phyloP scores from a whole-genome alignment of 2,113 vertebrate species.

The Deroptyus accipitrinus region DNA sequence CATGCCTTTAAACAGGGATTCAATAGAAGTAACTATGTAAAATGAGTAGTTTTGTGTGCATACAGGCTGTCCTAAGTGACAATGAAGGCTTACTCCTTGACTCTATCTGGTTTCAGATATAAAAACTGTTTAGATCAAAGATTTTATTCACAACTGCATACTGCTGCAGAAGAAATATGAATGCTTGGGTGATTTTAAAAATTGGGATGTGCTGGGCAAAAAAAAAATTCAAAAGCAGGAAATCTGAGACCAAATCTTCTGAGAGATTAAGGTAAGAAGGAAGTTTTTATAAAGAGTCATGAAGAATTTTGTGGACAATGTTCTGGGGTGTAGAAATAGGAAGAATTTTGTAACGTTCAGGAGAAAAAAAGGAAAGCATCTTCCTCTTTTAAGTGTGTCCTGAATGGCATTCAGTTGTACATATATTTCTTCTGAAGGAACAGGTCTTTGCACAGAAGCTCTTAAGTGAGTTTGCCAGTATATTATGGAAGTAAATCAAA shows the following conservation, averaged over 20 bases:
- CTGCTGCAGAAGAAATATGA: not conserved
- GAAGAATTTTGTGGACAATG: not conserved
- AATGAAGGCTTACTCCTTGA: not conserved
- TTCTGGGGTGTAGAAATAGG: not conserved
- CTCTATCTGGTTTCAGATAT: not conserved
- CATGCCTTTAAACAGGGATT: not conserved
- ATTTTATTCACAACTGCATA: not conserved
- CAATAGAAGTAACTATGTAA: not conserved
- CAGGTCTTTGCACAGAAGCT: not conserved
- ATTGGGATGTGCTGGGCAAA: fast-evolving
- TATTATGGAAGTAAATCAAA: not conserved
- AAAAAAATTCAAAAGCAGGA: not conserved
- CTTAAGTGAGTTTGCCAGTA: not conserved
- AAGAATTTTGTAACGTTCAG: not conserved
- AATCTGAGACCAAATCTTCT: not conserved
- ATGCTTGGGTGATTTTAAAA: not conserved
- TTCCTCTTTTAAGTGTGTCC: not conserved
- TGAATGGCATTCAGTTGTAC: not conserved
- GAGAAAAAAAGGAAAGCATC: not conserved
- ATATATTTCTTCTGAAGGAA: not conserved
- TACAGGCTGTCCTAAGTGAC: not conserved
- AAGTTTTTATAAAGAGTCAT: not conserved
- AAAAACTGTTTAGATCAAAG: not conserved
- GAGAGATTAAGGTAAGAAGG: not conserved
- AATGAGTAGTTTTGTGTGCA: not conserved